Base-by-base conservation (phyloP, 1,140 invertebrate genomes). In the Aleiodes sp. region DNA sequence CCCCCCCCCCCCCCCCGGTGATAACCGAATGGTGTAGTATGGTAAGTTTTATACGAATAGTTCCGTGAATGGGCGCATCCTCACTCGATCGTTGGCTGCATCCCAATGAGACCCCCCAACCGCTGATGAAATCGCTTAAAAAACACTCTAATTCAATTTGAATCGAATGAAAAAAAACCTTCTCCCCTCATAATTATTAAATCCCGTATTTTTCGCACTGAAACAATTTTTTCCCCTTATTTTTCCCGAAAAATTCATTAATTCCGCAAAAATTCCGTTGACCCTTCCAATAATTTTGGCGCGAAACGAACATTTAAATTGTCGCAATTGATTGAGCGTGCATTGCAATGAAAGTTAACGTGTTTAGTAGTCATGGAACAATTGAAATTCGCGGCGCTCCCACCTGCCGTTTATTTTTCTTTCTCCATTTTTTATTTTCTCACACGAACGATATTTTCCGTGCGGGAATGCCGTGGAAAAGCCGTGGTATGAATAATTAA, bases 11-110 rank as follows among this genome's bases (percentile, higher is more conserved):
- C n/a, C n/a, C n/a, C n/a, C n/a, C n/a, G n/a, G n/a, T n/a, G n/a
- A n/a, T n/a, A n/a, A n/a, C n/a, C n/a, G n/a, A 31, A 41, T 33
- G 46, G 31, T 59, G 52, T 59, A 70, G 59, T 59, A 64, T 57
- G 6, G 56, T 43, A 46, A 46, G 64, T 62, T 70, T 71, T 68
- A 60, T 73, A 39, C 63, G 69, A 78, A 76, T 68, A 72, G 69
- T 78, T 76, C 71, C 63, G 70, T 72, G 73, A 78, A 78, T 70
- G 75, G 60, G 59, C 66, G 70, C 71, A 77, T 78, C 73, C 72
- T 68, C 76, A 63, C 68, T 59, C 69, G 63, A 75, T 75, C 78
- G 78, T 74, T 67, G 59, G 35, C 66, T 75, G 77, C 74, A 79
- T 80, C 65, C 62, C 70, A 77, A 80, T 77, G 76, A 77, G 19